Conservation (phyloP, 2,888 invertebrate species). For the Oxystoma pomonae region DNA sequence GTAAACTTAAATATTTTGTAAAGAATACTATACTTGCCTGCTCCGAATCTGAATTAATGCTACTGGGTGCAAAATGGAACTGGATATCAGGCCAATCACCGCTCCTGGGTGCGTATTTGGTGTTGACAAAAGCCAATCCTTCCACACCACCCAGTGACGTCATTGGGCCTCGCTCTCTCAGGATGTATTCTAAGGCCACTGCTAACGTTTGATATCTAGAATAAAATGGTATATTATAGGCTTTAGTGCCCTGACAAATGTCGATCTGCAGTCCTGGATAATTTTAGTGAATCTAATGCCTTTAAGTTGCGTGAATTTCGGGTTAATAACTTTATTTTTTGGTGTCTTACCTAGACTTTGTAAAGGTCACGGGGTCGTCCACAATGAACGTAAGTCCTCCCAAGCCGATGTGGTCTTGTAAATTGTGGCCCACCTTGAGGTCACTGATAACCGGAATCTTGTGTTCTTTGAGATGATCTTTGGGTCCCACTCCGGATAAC, state of each 20-base stretch:
- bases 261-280: too few relatives aligned
- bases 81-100: slow-evolving; percentile 82
- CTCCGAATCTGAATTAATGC: slow-evolving; percentile 78
- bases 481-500: slow-evolving; percentile 85
- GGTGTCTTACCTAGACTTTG: slow-evolving; percentile 54
- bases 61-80: slow-evolving; percentile 82
- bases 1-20: too few relatives aligned
- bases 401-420: slow-evolving; percentile 85
- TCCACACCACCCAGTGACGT: slow-evolving; percentile 79
- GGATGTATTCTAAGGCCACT: slow-evolving; percentile 76
- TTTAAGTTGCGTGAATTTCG: too few relatives aligned
- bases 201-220: slow-evolving; percentile 63
- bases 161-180: slow-evolving; percentile 79
- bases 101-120: slow-evolving; percentile 75
- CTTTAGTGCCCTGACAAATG: too few relatives aligned
- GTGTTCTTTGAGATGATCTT: slow-evolving; percentile 66
- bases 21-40: too few relatives aligned
- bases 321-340: too few relatives aligned
- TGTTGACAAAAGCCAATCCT: slow-evolving; percentile 82
- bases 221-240: slow-evolving; percentile 3
- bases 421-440: slow-evolving; percentile 74
- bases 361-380: slow-evolving; percentile 75
- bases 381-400: slow-evolving; percentile 81
- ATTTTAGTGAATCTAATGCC: too few relatives aligned
- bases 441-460: slow-evolving; percentile 71